Evolutionary conservation across 2,797 vertebrate genomes (phyloP), one percentile per base, ranked within the genome.

Genomic region (Microctenopoma stevenorrisi): DNA sequence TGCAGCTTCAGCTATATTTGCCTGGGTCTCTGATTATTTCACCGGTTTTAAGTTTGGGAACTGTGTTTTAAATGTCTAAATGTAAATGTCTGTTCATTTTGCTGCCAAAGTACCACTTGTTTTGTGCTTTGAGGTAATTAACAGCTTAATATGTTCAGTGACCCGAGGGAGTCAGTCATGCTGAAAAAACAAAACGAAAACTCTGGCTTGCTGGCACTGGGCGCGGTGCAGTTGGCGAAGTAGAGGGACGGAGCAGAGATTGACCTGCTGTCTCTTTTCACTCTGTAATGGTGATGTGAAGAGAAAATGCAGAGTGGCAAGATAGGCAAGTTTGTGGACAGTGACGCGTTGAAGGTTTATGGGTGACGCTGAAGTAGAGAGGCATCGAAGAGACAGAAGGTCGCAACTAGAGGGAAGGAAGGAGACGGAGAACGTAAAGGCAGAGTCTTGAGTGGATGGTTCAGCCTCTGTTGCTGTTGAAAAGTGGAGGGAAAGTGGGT

Each of bases 101-200:
- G 44, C 66, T 84, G 84, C 83, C 83, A 83, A 65, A 68, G 59
- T 76, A 78, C 76, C 74, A 81, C 85, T 87, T 85, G 78, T 84
- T 89, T 86, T 85, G 79, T 81, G 68, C 78, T 84, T 85, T 82
- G 68, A 82, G 71, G 90, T 92, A 92, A 93, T 93, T 92, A 94
- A 90, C 81, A 83, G 86, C 78, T 82, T 80, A 87, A 86, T 72
- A 81, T 40, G 72, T 88, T 85, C 81, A 68, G 82, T 88, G 88
- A 88, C 88, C 86, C 72, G 67, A 66, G 86, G 84, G 73, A 89
- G 69, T 76, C 82, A 88, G 80, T 88, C 90, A 87, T 78, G 82
- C 80, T 78, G 79, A 84, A 83, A 72, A 75, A 77, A 61, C 46
- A 74, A 68, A 81, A 82, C 76, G 66, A 79, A 76, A 81, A 75